phyloP scores from a whole-genome alignment of 35 echinoderm and acorn worm species.

The Holothuria glaberrima region DNA sequence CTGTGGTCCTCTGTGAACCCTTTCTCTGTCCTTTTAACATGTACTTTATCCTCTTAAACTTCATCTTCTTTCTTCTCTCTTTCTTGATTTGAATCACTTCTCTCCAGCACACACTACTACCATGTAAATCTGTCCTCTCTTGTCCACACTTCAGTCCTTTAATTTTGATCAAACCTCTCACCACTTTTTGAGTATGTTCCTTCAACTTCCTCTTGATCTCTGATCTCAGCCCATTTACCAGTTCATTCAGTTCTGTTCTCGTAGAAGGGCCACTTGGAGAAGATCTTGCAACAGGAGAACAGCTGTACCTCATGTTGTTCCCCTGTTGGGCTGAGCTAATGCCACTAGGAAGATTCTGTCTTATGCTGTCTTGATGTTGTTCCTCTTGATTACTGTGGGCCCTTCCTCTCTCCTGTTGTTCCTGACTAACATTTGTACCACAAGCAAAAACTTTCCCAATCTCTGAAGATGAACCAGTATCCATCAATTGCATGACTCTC shows the following conservation, averaged over 20 bases:
- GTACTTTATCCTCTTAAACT: constrained; percentile 6
- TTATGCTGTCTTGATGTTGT: no score
- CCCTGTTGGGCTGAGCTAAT: no score
- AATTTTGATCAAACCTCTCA: background rate
- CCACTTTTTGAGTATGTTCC: constrained; percentile 20
- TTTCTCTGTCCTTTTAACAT: background rate
- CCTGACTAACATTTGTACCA: no score
- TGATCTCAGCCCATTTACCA: constrained; percentile 16
- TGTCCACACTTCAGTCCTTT: background rate
- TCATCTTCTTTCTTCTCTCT: constrained; percentile 38
- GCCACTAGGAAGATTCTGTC: no score
- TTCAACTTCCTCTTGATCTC: constrained; percentile 26
- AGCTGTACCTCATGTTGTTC: no score
- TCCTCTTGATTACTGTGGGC: no score
- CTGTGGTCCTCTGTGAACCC: background rate
- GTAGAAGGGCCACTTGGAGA: background rate
- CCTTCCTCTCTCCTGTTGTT: no score
- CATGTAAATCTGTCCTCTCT: no score
- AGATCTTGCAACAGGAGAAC: background rate
- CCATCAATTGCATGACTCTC: no score
- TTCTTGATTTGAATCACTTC: background rate
- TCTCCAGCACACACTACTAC: no score
- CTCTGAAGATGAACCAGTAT: no score
- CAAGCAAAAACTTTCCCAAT: no score
- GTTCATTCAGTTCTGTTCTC: background rate